Evolutionary conservation across 2,888 invertebrate species (phyloP), one percentile per base, ranked within the genome.

Genomic region (Steinernema carpocapsae): DNA sequence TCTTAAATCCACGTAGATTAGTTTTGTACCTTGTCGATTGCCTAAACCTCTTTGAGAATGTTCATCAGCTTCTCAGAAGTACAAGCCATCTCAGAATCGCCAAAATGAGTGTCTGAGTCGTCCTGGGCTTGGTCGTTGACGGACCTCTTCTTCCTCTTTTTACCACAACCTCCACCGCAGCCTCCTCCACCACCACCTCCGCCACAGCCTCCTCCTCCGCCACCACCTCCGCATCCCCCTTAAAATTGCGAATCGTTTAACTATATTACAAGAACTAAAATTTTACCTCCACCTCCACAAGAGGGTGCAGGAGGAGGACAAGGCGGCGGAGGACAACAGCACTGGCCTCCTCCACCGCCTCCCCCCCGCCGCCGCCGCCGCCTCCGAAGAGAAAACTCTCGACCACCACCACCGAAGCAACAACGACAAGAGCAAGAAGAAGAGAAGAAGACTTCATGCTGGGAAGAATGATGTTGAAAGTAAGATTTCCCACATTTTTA

Each of bases 191-290:
- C 43, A 14, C 43, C 43, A 14, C 43, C 43, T 7, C 43, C 24
- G 2, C 26, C 29, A n/a, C 70, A 24, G 0, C 70, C 70, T 32
- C 71, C 71, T 24, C 71, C 48, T 1, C 71, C 48, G n/a, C 71
- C 48, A 7, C 71, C 12, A 1, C 71, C 74, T 48, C 74, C 26
- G n/a, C 70, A 19, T 7, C 74, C 19, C 17, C 71, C 71, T 42
- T n/a, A n/a, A n/a, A n/a, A n/a, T n/a, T n/a, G n/a, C 10, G 37
- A 37, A 37, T 3, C 37, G 37, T 37, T 37, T 37, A 3, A 6
- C 37, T 37, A 37, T 48, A 14, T 43, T 43, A 10, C 14, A 43
- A 43, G 43, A 43, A 43, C 43, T 43, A 14, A 43, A n/a, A n/a
- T 37, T 37, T 37, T 37, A 37, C 37, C 37, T 37, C 37, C 37